Percentiles rank a stretch among this genome's conserved stretches.
phyloP scores from a whole-genome alignment of 64 coral and sea anemone species.

The Acropora tenuis region DNA sequence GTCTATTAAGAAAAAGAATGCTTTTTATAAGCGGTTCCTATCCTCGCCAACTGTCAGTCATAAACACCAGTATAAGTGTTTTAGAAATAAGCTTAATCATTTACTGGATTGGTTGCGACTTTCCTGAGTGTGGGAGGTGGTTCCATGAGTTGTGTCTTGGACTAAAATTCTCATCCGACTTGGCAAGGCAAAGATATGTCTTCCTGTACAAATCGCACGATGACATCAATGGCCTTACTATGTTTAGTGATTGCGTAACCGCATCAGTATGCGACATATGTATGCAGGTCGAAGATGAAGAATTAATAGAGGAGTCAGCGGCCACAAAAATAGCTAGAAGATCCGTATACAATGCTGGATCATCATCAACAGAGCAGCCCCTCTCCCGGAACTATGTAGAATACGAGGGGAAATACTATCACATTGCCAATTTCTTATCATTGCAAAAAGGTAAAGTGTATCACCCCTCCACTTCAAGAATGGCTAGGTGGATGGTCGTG shows the following conservation, averaged over 20 bases:
- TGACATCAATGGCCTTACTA: no score
- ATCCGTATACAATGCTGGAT: neutral
- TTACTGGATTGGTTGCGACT: slow-evolving; percentile 47
- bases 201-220: neutral
- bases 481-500: neutral
- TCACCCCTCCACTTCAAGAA: neutral
- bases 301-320: neutral
- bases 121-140: slow-evolving; percentile 28
- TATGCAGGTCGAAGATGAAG: no score
- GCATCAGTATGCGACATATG: no score
- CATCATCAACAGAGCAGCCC: neutral
- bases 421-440: slow-evolving; percentile 53
- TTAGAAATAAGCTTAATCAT: neutral
- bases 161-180: neutral
- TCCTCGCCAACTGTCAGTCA: no score
- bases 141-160: slow-evolving; percentile 33
- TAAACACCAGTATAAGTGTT: no score
- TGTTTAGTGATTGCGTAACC: no score
- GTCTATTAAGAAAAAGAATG: no score
- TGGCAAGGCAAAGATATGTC: neutral
- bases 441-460: slow-evolving; percentile 60
- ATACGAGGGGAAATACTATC: slow-evolving; percentile 41
- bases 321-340: neutral
- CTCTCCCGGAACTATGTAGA: slow-evolving; percentile 35
- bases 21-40: no score